Evolutionary conservation across 2,888 invertebrate genomes (phyloP).

Genomic region (Meta bourneti): DNA sequence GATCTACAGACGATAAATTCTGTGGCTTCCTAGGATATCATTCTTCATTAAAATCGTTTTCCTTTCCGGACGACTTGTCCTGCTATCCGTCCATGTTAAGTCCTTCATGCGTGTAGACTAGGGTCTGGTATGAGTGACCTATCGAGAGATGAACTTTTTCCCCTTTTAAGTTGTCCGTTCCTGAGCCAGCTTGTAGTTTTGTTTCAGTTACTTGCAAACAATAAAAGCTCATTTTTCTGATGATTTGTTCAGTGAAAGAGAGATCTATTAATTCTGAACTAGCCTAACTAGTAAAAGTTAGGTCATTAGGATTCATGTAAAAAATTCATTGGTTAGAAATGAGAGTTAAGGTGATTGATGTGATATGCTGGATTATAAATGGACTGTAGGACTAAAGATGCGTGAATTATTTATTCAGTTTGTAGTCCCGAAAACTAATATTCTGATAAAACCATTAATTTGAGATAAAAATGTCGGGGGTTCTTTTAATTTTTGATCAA

Average conservation of each 20-base stretch:
- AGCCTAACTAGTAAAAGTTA: not conserved
- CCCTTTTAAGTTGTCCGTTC: too few species aligned
- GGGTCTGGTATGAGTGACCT: too few species aligned
- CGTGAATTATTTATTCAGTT: not conserved
- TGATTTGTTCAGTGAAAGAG: too few species aligned
- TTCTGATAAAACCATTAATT: not conserved
- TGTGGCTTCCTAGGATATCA: slow-evolving; percentile 29
- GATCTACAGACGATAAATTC: slow-evolving; percentile 44
- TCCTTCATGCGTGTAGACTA: too few species aligned
- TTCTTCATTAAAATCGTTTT: slow-evolving; percentile 60
- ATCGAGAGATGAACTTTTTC: not conserved
- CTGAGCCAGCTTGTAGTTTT: too few species aligned
- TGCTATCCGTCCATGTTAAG: too few species aligned
- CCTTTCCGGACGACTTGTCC: not conserved
- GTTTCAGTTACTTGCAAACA: too few species aligned
- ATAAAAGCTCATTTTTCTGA: not conserved
- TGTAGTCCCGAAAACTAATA: not conserved
- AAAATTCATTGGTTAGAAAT: not conserved
- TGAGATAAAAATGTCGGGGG: not conserved
- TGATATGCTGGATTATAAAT: not conserved
- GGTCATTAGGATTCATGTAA: not conserved
- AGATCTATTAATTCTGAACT: not conserved
- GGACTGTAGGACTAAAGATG: not conserved
- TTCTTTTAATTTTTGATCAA: not conserved
- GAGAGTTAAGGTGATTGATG: not conserved